Percentiles rank a stretch among this genome's conserved stretches.
These are phyloP conservation scores for Cephus pygmeus DNA, from an alignment of 2,888 invertebrate genomes.

Conservation along the genomic window DNA sequence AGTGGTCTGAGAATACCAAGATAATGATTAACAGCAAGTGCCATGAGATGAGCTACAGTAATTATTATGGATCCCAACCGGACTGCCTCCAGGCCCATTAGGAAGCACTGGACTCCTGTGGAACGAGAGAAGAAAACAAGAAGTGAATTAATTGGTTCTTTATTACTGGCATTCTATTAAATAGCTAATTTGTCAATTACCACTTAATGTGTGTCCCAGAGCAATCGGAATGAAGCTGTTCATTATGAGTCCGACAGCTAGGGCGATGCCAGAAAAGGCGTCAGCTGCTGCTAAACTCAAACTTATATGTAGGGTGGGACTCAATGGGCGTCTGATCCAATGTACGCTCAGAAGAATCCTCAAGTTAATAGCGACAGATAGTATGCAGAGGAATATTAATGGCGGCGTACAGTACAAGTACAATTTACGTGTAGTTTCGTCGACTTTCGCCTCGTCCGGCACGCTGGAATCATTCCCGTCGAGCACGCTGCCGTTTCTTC, in stretches of 20 bases:
- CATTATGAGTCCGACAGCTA: slow-evolving; percentile 69
- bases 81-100: slow-evolving; percentile 63
- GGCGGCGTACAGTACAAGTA: slow-evolving; percentile 54
- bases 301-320: slow-evolving; percentile 72
- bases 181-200: slow-evolving; percentile 15
- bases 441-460: neutral
- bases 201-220: slow-evolving; percentile 36
- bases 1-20: slow-evolving; percentile 73
- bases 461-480: too few relatives aligned
- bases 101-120: slow-evolving; percentile 43
- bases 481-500: too few relatives aligned
- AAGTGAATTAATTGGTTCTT: too few relatives aligned
- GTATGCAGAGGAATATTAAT: slow-evolving; percentile 67
- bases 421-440: slow-evolving; percentile 8
- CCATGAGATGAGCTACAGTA: slow-evolving; percentile 73
- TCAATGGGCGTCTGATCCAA: slow-evolving; percentile 71
- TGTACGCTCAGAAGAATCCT: slow-evolving; percentile 68
- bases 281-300: slow-evolving; percentile 72
- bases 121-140: neutral
- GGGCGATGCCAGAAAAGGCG: slow-evolving; percentile 68
- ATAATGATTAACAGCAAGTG: slow-evolving; percentile 76
- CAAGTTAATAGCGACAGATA: slow-evolving; percentile 69
- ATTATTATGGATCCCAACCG: slow-evolving; percentile 72
- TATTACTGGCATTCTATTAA: too few relatives aligned
- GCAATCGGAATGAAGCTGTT: slow-evolving; percentile 68